Base-by-base conservation (phyloP, 2,797 vertebrate species). In the Neostethus bicornis region DNA sequence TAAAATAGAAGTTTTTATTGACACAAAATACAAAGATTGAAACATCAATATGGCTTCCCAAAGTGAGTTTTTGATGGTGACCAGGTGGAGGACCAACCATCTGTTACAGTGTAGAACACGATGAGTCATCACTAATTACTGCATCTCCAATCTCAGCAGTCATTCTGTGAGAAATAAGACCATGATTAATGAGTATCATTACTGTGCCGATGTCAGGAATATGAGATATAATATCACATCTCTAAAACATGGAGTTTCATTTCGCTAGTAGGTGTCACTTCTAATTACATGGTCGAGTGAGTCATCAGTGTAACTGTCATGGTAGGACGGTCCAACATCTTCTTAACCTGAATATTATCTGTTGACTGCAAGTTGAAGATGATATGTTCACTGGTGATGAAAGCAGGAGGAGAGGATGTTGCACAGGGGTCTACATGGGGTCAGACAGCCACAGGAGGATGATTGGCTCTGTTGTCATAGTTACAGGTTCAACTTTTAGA, bases 51-150 rank as follows among this genome's bases (percentile, higher is more conserved):
- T 21, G 28, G 43, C 49, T 45, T 39, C 17, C 21, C 17, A 21
- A 25, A 0, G 21, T 38, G n/a, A 54, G 1, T 12, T 48, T 71
- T 38, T 60, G 73, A 77, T 75, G 78, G 57, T 51, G 58, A 49
- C 52, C 42, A 53, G 49, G 35, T 17, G 16, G 43, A 13, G 2
- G 35, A 35, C 4, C 51, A 56, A 54, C 24, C 13, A 0, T 19
- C 44, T 47, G 45, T 37, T 3, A 24, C 23, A 34, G 19, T 7
- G 23, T 49, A 38, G 43, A 42, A 34, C 66, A 67, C 60, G 4
- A 47, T 87, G 85, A 83, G 62, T 86, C 81, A 87, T 73, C 46
- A 32, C 42, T 77, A 76, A 79, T 75, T 72, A 42, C 55, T 44
- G 54, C 13, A 66, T 61, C 55, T 80, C 10, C 0, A 62, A 55